These are phyloP conservation scores for Hydrozoanthus gracilis DNA, from an alignment of 92 coral and sea anemone genomes.

Conservation along the genomic window DNA sequence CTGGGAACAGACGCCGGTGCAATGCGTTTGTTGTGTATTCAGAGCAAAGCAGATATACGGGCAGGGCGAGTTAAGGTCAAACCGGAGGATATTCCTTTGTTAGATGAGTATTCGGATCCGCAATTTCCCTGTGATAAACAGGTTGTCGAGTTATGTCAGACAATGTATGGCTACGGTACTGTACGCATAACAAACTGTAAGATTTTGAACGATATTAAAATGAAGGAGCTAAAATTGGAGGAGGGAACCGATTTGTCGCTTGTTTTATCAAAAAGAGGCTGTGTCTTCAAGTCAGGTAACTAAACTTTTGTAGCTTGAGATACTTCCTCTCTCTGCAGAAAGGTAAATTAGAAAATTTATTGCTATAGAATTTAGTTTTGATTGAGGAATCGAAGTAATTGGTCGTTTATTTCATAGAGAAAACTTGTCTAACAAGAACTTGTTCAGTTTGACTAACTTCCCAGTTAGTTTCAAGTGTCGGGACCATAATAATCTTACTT, in stretches of 20 bases:
- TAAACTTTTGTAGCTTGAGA: too few species aligned
- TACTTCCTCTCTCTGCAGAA: too few species aligned
- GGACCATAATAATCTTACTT: too few species aligned
- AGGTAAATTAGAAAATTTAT: too few species aligned
- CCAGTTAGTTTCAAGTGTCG: too few species aligned
- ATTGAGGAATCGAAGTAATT: too few species aligned
- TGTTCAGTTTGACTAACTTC: too few species aligned
- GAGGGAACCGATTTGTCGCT: slow-evolving; percentile 72
- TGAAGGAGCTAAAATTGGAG: slow-evolving; percentile 70
- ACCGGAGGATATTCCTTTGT: slow-evolving; percentile 68
- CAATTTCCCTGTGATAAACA: slow-evolving; percentile 84
- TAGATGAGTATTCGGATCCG: slow-evolving; percentile 77
- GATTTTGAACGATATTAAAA: slow-evolving; percentile 75
- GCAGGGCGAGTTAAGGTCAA: slow-evolving; percentile 78
- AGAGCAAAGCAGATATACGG: slow-evolving; percentile 76
- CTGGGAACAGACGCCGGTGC: slow-evolving; percentile 87
- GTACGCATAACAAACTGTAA: slow-evolving; percentile 72
- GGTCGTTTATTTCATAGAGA: too few species aligned
- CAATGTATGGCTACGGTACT: slow-evolving; percentile 75
- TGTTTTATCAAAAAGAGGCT: slow-evolving; percentile 77
- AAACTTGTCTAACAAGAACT: too few species aligned
- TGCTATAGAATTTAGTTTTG: too few species aligned
- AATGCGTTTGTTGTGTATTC: slow-evolving; percentile 68
- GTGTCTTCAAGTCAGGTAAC: slow-evolving; percentile 77
- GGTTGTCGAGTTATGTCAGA: slow-evolving; percentile 83